A percentile compares a stretch with the other conserved stretches of the same genome.
These are phyloP conservation scores for Coenonympha arcania DNA, from an alignment of 2,888 invertebrate species.

Conservation along the genomic window DNA sequence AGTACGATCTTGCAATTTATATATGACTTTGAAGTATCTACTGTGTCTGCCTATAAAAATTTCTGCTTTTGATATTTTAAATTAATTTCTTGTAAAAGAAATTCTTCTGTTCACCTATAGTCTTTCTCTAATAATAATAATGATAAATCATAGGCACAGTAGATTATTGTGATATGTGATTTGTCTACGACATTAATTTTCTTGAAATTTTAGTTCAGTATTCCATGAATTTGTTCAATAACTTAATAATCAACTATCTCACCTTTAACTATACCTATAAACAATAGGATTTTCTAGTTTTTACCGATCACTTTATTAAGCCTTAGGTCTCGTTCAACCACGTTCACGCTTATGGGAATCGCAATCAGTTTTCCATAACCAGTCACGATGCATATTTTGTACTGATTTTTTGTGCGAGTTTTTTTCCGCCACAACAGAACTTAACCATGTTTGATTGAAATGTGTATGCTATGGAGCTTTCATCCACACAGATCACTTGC, in stretches of 20 bases:
- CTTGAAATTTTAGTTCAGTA: background rate
- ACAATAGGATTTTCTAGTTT: slow-evolving; percentile 14
- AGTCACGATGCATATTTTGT: slow-evolving; percentile 19
- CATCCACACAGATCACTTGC: too few relatives aligned
- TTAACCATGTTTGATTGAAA: background rate
- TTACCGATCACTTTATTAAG: slow-evolving; percentile 16
- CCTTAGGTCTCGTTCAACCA: slow-evolving; percentile 17
- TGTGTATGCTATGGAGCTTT: too few relatives aligned
- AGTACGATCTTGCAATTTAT: background rate
- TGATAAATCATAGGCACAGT: too few relatives aligned
- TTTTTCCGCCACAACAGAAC: background rate
- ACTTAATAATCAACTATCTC: background rate
- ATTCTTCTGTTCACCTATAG: too few relatives aligned
- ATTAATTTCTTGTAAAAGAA: too few relatives aligned
- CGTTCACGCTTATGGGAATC: slow-evolving; percentile 26
- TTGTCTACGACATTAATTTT: background rate
- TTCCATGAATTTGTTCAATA: background rate
- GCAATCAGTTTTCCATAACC: slow-evolving; percentile 27
- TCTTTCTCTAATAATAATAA: too few relatives aligned
- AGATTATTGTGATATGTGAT: too few relatives aligned
- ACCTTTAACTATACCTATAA: background rate
- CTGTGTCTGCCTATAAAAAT: background rate
- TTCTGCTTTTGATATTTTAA: too few relatives aligned
- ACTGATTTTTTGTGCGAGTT: background rate
- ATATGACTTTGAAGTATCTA: background rate